Base-by-base conservation (phyloP, 2,888 invertebrate genomes). In the Nematopogon swammerdamellus region DNA sequence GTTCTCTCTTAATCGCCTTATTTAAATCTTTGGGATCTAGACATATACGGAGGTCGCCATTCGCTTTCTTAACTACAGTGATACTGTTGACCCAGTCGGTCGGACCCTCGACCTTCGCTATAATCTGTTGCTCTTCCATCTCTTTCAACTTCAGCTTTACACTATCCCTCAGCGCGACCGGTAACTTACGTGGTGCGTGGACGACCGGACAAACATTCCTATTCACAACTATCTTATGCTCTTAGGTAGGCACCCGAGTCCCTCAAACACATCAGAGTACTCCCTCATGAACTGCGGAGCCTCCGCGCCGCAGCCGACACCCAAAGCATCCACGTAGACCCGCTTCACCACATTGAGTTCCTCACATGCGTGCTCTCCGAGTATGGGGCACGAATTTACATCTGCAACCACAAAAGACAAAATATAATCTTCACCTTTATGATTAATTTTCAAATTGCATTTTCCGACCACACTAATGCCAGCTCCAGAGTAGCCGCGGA, bases 51-150 rank as follows among this genome's bases (percentile, higher is more conserved):
- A 36, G 36, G 36, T 58, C 54, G 1, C 58, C 58, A 45, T 57
- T 55, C 1, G 54, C 48, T 51, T 61, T 61, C 47, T 51, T 55
- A 0, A 57, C 60, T 0, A 59, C 55, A 1, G 56, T 57, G 49
- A 59, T 54, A n/a, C 55, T 56, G 44, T 52, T 59, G 1, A 60
- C 60, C 60, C 58, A 60, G 19, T 54, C 54, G 17, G 56, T 57
- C 1, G 56, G 56, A 6, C 54, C 55, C 44, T 57, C 56, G 2
- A 59, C 57, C 48, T 55, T 58, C 1, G 49, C 51, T 10, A 60
- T 56, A 2, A 57, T 52, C 4, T 53, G 53, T 5, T 54, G 44
- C 16, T 43, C 45, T 42, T 52, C 53, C 58, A 58, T 58, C 18
- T 57, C 54, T 17, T 16, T 16, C 30, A 59, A 49, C 49, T 59